Base-by-base conservation (phyloP, 2,888 invertebrate species). In the Cylindroiulus punctatus region DNA sequence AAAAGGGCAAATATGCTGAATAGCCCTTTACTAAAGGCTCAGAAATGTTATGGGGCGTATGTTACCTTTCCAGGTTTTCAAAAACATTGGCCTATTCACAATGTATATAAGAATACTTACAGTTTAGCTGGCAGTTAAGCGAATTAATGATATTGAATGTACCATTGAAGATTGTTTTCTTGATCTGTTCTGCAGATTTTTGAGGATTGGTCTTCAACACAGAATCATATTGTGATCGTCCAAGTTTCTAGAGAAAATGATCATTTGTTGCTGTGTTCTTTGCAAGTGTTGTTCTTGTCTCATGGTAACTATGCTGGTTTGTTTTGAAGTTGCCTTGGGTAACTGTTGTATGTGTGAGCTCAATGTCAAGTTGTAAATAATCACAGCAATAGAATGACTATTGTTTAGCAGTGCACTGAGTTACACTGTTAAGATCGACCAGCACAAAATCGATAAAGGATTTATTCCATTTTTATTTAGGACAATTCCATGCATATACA, bases 401-500 rank as follows among this genome's bases (percentile, higher is more conserved):
- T 76, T 76, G 76, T 30, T 76, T 76, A 76, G 76, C 30, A 30
- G 30, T 76, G 30, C 30, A 30, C 76, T 76, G 76, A 76, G 22
- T 30, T 76, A 26, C 22, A 14, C 10, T 26, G 22, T 4, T 26
- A 65, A 76, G 26, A 76, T 30, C 30, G 76, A 30, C 30, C 1
- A 30, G 30, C 30, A 30, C 30, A 30, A 76, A 76, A 76, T 76
- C 76, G 22, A 30, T 76, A 76, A 26, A 30, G 76, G 14, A 3
- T 76, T 76, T 76, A 12, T 57, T 57, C 57, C 3, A 30, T 36
- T 36, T 83, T n/a, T 83, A 83, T 36, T 17, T 5, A 83, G 12
- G 40, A 40, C 26, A 83, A 83, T 42, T 22, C 83, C 26, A 81
- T 4, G 7, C 14, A 44, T 10, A 12, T 36, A 36, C 36, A 36